Conservation (phyloP, 2,797 vertebrate species). For the Botia almorhae region DNA sequence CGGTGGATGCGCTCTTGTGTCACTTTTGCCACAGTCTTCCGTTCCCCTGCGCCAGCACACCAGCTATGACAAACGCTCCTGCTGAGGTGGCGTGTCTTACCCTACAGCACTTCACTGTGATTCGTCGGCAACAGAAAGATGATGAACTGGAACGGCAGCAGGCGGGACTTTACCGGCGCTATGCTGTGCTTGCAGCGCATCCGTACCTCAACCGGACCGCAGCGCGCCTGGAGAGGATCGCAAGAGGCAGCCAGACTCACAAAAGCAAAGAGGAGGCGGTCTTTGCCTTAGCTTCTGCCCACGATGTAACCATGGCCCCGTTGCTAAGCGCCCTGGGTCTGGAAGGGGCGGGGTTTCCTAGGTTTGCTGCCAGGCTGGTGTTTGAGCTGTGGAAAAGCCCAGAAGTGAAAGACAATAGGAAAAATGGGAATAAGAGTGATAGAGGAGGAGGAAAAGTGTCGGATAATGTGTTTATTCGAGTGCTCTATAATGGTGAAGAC, state of each 20-base stretch:
- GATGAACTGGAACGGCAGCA: conserved; percentile 87
- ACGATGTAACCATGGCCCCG: conserved; percentile 93
- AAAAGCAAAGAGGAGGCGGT: conserved; percentile 78
- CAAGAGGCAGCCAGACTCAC: conserved; percentile 58
- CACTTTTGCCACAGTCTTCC: conserved; percentile 91
- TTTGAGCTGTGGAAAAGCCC: conserved; percentile 94
- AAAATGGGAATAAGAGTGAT: conserved; percentile 45
- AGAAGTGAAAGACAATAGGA: not conserved
- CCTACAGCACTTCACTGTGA: conserved; percentile 87
- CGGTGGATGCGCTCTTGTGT: conserved; percentile 92
- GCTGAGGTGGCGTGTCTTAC: conserved; percentile 77
- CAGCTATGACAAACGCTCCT: not conserved
- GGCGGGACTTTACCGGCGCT: conserved; percentile 86
- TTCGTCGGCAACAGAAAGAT: conserved; percentile 90
- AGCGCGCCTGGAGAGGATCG: conserved; percentile 82
- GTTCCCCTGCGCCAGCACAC: conserved; percentile 83
- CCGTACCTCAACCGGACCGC: conserved; percentile 91
- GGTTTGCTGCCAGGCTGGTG: conserved; percentile 91
- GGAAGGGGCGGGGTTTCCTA: conserved; percentile 87
- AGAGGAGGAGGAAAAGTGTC: conserved; percentile 60
- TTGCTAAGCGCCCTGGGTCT: conserved; percentile 92
- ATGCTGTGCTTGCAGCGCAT: conserved; percentile 87
- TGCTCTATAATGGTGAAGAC: conserved; percentile 95
- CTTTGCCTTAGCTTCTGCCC: conserved; percentile 90
- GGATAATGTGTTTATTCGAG: conserved; percentile 80